These are phyloP conservation scores for Megaceryle maxima DNA, from an alignment of 2,113 vertebrate species.

Conservation along the genomic window DNA sequence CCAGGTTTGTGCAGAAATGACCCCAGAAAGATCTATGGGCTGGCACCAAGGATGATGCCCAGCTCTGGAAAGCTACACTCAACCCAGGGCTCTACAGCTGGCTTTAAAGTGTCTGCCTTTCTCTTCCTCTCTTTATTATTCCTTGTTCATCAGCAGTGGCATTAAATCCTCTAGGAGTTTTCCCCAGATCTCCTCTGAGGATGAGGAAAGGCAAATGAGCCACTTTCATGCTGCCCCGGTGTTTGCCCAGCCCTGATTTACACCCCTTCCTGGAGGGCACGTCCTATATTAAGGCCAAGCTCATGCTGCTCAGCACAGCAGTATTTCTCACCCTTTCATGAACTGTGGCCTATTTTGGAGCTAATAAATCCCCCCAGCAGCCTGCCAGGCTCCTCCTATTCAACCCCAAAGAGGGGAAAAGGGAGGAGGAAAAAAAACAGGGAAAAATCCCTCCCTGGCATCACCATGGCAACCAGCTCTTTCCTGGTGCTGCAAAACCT, in stretches of 20 bases:
- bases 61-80: background rate
- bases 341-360: background rate
- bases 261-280: background rate
- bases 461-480: slow-evolving; percentile 50
- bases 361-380: background rate
- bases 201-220: background rate
- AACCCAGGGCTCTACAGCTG: background rate
- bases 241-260: slow-evolving; percentile 23
- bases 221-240: rapidly evolving
- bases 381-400: background rate
- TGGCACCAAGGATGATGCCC: background rate
- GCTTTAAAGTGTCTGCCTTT: background rate
- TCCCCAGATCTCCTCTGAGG: background rate
- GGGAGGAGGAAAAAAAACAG: background rate
- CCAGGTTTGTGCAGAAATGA: background rate
- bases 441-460: background rate
- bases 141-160: background rate
- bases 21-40: rapidly evolving
- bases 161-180: background rate
- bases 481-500: background rate
- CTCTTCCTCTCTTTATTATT: background rate
- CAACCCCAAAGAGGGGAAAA: background rate
- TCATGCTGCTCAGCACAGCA: background rate
- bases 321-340: background rate
- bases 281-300: background rate